These are phyloP conservation scores for Lepidothrix coronata DNA, from an alignment of 2,113 vertebrate species.

Conservation along the genomic window DNA sequence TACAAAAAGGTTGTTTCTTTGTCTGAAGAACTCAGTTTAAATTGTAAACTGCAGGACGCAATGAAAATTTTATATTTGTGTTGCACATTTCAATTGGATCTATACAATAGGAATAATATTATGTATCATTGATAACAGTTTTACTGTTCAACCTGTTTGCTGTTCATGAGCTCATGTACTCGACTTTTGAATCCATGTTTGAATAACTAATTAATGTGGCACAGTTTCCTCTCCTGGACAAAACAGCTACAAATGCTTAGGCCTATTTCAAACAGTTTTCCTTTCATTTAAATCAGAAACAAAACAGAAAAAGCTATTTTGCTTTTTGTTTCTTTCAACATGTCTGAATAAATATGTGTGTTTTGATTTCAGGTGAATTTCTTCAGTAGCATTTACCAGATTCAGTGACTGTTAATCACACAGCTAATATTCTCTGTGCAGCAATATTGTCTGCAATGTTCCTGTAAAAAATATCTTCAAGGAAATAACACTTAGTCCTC, in stretches of 20 bases:
- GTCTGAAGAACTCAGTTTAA: background rate
- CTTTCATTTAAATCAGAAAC: background rate
- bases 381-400: background rate
- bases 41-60: background rate
- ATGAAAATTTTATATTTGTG: background rate
- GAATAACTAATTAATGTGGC: background rate
- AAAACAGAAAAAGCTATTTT: background rate
- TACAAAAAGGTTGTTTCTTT: background rate
- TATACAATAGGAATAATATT: background rate
- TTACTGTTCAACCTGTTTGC: background rate
- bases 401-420: background rate
- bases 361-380: background rate
- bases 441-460: background rate
- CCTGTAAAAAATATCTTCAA: background rate
- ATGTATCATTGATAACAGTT: background rate
- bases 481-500: background rate
- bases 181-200: background rate
- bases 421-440: background rate
- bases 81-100: background rate
- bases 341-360: background rate
- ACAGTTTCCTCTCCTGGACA: background rate
- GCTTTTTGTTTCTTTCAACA: background rate
- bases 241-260: background rate
- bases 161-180: background rate
- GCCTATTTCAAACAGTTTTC: background rate